phyloP scores from a whole-genome alignment of 2,113 vertebrate species.

The Entosphenus tridentatus region DNA sequence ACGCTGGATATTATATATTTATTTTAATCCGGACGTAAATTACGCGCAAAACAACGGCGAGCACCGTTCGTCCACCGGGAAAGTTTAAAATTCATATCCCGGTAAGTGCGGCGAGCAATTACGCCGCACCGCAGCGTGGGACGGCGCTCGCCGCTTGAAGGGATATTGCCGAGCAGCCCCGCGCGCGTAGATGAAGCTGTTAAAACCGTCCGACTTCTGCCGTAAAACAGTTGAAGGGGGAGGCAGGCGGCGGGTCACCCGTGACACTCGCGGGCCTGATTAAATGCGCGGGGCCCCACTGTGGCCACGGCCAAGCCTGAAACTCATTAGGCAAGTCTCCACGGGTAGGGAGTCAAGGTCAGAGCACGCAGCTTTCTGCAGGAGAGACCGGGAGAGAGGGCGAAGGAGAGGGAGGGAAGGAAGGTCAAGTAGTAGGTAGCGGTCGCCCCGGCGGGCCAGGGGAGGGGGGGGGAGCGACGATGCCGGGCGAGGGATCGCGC shows the following conservation, averaged over 20 bases:
- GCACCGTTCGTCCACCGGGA: too few relatives aligned
- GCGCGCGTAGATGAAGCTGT: too few relatives aligned
- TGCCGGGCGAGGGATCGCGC: background rate
- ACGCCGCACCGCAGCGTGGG: too few relatives aligned
- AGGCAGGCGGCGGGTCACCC: background rate
- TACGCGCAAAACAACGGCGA: too few relatives aligned
- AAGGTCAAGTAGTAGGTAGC: background rate
- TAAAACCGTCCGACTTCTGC: too few relatives aligned
- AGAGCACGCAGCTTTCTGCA: slow-evolving; percentile 1
- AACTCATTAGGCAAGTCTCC: slow-evolving; percentile 6
- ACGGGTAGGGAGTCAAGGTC: slow-evolving; percentile 3
- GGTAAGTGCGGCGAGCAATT: too few relatives aligned
- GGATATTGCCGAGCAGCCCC: too few relatives aligned
- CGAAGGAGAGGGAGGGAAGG: background rate
- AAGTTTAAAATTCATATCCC: too few relatives aligned
- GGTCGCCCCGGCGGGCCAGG: background rate
- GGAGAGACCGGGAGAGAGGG: slow-evolving; percentile 1
- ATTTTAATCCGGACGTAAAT: too few relatives aligned
- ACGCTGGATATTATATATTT: too few relatives aligned
- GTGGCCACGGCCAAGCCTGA: background rate
- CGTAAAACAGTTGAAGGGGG: too few relatives aligned
- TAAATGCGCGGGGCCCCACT: slow-evolving; percentile 2
- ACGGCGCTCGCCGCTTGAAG: too few relatives aligned
- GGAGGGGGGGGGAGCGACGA: background rate
- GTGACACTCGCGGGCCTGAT: slow-evolving; percentile 1